Conservation (phyloP, 2,113 vertebrate species). For the Eulacestoma nigropectus region DNA sequence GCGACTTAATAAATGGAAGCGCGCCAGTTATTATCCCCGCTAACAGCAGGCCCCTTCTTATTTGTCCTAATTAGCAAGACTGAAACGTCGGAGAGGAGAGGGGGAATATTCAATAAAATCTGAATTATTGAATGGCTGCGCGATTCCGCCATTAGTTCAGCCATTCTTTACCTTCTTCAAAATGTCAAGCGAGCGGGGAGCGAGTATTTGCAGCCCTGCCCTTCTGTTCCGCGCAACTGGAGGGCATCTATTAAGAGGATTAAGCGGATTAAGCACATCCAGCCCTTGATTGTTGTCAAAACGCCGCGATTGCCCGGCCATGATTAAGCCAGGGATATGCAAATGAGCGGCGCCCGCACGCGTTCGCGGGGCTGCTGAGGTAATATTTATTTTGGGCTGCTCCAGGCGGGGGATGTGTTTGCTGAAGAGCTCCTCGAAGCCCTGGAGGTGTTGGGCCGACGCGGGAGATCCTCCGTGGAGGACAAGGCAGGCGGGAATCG, state of each 20-base stretch:
- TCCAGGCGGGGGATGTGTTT: not conserved
- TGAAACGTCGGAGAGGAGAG: constrained; percentile 56
- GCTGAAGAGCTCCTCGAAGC: not conserved
- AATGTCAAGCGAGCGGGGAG: constrained; percentile 51
- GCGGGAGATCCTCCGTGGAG: not conserved
- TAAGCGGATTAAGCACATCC: constrained; percentile 43
- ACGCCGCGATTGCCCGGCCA: constrained; percentile 14
- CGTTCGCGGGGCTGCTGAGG: not conserved
- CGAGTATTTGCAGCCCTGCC: constrained; percentile 27
- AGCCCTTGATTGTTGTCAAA: constrained; percentile 42
- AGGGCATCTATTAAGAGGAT: constrained; percentile 44
- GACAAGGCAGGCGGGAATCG: accelerated
- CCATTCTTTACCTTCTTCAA: constrained; percentile 48
- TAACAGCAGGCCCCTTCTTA: constrained; percentile 61
- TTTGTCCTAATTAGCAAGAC: constrained; percentile 68
- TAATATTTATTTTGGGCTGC: not conserved
- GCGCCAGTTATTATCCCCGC: constrained; percentile 50
- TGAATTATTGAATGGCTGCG: constrained; percentile 66
- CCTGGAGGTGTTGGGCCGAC: not conserved
- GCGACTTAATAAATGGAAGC: constrained; percentile 68
- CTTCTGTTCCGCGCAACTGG: constrained; percentile 41
- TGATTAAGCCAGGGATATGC: constrained; percentile 35
- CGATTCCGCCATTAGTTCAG: constrained; percentile 46
- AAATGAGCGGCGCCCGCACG: not conserved
- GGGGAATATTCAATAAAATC: constrained; percentile 69